Percentiles rank a stretch among this genome's conserved stretches.
Conservation (phyloP, 1,140 invertebrate genomes). For the Pectinophora gossypiella region DNA sequence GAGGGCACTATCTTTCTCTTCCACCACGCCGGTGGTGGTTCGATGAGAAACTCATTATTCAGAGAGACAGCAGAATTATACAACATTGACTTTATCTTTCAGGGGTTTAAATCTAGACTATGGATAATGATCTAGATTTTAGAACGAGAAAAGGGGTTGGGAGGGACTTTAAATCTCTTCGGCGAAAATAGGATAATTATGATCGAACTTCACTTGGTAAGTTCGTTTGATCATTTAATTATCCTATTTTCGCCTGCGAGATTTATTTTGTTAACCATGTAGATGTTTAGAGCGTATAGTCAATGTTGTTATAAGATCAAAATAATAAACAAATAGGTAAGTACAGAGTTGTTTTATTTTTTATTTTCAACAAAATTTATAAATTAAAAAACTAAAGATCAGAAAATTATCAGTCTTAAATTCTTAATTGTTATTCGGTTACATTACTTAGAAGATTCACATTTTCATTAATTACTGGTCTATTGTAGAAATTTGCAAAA, state of each 20-base stretch:
- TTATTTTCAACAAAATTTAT: not conserved
- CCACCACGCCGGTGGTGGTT: too few relatives aligned
- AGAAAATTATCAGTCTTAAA: not conserved
- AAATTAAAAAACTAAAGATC: not conserved
- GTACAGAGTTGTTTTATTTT: not conserved
- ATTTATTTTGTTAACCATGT: not conserved
- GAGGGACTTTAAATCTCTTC: too few relatives aligned
- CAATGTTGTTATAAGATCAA: not conserved
- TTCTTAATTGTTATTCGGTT: too few relatives aligned
- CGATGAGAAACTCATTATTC: too few relatives aligned
- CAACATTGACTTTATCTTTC: too few relatives aligned
- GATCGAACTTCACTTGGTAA: constrained; percentile 3
- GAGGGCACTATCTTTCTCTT: too few relatives aligned
- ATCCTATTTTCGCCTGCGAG: not conserved
- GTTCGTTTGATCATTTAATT: constrained; percentile 2
- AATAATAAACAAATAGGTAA: not conserved
- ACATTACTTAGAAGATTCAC: not conserved
- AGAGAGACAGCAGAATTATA: too few relatives aligned
- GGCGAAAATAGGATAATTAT: too few relatives aligned
- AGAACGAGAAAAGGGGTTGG: too few relatives aligned
- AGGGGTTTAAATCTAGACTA: too few relatives aligned
- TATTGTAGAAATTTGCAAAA: too few relatives aligned
- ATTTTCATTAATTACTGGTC: not conserved
- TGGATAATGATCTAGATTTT: too few relatives aligned
- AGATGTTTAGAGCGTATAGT: not conserved